Conservation (phyloP, 1,140 invertebrate genomes). For the Drosophila littoralis region DNA sequence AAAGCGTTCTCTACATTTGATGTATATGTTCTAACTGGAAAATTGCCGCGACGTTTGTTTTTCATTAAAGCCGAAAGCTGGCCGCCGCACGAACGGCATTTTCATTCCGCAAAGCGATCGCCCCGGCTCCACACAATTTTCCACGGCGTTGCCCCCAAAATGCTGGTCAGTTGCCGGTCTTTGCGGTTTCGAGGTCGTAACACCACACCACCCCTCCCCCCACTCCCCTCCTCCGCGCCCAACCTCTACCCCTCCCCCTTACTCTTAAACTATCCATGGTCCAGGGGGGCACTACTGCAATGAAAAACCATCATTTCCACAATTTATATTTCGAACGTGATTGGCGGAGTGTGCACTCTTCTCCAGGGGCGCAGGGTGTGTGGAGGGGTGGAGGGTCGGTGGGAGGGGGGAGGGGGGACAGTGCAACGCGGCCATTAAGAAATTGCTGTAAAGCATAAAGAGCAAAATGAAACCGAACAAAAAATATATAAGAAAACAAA, state of each 20-base stretch:
- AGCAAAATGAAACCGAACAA: slow-evolving; percentile 73
- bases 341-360: slow-evolving; percentile 57
- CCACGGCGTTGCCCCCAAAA: slow-evolving; percentile 56
- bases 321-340: slow-evolving; percentile 84
- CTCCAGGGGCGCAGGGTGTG: background rate
- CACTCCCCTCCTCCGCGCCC: background rate
- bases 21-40: slow-evolving; percentile 67
- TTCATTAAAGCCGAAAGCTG: slow-evolving; percentile 64
- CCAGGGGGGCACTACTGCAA: background rate
- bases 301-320: slow-evolving; percentile 83
- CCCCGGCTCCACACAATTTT: slow-evolving; percentile 60
- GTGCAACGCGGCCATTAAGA: slow-evolving; percentile 74
- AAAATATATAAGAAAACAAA: slow-evolving; percentile 10
- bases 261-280: too few species aligned
- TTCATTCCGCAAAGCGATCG: slow-evolving; percentile 79
- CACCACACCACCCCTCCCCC: background rate
- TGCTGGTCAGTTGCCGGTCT: slow-evolving; percentile 56
- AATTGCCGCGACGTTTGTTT: slow-evolving; percentile 79
- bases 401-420: slow-evolving; percentile 1
- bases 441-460: slow-evolving; percentile 81
- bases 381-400: too few species aligned
- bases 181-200: slow-evolving; percentile 67
- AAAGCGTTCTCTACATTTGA: slow-evolving; percentile 1
- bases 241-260: background rate
- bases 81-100: slow-evolving; percentile 74